A percentile compares a stretch with the other conserved stretches of the same genome.
Conservation (phyloP, 1,140 invertebrate species). For the Brachystomella parvula region DNA sequence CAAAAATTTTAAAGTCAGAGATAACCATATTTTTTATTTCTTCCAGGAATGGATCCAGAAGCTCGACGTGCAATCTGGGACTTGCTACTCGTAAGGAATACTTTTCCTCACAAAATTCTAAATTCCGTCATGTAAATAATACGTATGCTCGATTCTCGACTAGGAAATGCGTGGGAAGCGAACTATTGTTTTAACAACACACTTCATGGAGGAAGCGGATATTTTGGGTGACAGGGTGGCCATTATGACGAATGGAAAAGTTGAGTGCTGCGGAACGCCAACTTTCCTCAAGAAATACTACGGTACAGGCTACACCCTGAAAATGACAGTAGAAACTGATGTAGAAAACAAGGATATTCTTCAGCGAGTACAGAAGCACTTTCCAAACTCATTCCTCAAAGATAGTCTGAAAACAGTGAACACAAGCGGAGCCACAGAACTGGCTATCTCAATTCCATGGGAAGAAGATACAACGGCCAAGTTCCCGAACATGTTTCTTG, state of each 20-base stretch:
- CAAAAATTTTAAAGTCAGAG: no score
- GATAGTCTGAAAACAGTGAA: conserved; percentile 10
- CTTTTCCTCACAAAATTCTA: background rate
- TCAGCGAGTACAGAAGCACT: conserved; percentile 24
- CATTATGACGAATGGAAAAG: conserved; percentile 50
- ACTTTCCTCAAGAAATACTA: conserved; percentile 51
- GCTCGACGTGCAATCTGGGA: conserved; percentile 55
- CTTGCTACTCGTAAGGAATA: conserved; percentile 40
- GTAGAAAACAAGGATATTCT: conserved; percentile 15
- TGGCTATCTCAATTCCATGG: conserved; percentile 26
- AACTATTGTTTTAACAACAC: conserved; percentile 87
- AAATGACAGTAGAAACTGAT: conserved; percentile 18
- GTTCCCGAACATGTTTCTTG: conserved; percentile 34
- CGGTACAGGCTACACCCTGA: conserved; percentile 40
- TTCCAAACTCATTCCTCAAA: conserved; percentile 28
- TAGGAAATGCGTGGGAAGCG: conserved; percentile 50
- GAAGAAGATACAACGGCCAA: conserved; percentile 21
- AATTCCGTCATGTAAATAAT: background rate
- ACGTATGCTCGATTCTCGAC: background rate
- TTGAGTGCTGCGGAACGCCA: conserved; percentile 49
- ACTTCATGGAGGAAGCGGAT: conserved; percentile 91
- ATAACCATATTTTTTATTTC: background rate
- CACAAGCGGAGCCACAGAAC: conserved; percentile 17
- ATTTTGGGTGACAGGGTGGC: conserved; percentile 53
- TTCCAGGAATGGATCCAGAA: conserved; percentile 52